A percentile compares a stretch with the other conserved stretches of the same genome.
phyloP scores from a whole-genome alignment of 2,797 vertebrate genomes.

The Lepidocolaptes lacrymiger region DNA sequence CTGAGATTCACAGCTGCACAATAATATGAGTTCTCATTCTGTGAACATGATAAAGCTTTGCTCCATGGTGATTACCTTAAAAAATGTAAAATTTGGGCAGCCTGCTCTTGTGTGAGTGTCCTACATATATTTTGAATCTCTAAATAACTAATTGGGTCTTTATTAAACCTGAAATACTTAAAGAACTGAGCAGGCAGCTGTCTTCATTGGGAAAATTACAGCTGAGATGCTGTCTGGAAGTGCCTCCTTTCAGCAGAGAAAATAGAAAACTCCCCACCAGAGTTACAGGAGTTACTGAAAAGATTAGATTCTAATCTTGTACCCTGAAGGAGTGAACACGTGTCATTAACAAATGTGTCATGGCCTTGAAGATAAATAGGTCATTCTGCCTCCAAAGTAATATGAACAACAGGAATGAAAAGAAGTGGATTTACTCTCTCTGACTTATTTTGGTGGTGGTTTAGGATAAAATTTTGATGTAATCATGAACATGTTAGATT shows the following conservation, averaged over 20 bases:
- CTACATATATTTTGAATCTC: neutral
- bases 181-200: neutral
- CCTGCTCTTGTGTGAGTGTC: neutral
- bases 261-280: neutral
- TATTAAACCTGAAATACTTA: neutral
- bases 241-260: neutral
- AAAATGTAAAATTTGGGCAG: neutral
- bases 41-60: neutral
- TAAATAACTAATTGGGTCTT: neutral
- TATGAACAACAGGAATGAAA: neutral
- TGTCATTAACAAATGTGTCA: conserved; percentile 25
- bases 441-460: neutral
- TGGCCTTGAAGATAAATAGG: conserved; percentile 38
- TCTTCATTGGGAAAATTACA: neutral
- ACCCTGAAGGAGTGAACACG: neutral
- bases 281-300: neutral
- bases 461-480: neutral
- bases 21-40: neutral
- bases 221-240: neutral
- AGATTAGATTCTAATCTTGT: neutral
- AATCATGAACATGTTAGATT: accelerated
- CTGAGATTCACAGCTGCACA: neutral
- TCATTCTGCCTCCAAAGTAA: neutral
- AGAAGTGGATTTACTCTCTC: neutral
- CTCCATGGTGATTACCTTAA: neutral